These are phyloP conservation scores for Napeogenes inachia DNA, from an alignment of 2,888 invertebrate species.

Conservation along the genomic window DNA sequence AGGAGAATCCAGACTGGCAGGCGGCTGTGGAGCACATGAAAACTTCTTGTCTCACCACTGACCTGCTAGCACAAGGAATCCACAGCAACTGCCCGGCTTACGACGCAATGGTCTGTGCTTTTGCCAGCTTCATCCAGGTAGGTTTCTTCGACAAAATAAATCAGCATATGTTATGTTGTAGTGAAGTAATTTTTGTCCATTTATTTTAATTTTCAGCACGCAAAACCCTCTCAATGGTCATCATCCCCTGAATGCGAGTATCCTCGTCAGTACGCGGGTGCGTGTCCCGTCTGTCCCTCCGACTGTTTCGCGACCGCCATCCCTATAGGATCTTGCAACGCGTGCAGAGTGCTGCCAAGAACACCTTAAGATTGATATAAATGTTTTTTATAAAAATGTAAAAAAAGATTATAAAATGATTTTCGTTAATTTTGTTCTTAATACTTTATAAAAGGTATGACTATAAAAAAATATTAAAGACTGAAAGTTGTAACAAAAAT, in stretches of 20 bases:
- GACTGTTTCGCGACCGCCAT: constrained; percentile 49
- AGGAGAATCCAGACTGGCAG: constrained; percentile 48
- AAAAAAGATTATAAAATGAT: too few relatives aligned
- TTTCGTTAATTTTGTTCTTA: too few relatives aligned
- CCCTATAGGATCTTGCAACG: constrained; percentile 57
- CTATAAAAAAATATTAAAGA: too few relatives aligned
- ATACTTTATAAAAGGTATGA: too few relatives aligned
- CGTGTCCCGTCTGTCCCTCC: constrained; percentile 56
- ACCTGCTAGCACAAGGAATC: constrained; percentile 47
- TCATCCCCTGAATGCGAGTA: constrained; percentile 36
- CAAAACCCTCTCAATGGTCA: constrained; percentile 47
- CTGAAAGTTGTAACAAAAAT: too few relatives aligned
- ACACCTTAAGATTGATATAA: constrained; percentile 31
- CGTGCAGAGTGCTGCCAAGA: constrained; percentile 43
- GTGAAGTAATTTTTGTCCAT: not conserved
- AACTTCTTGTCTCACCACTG: constrained; percentile 40
- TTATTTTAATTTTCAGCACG: constrained; percentile 38
- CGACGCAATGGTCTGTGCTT: constrained; percentile 49
- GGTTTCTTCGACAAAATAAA: constrained; percentile 10
- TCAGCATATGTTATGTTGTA: not conserved
- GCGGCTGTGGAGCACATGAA: constrained; percentile 44
- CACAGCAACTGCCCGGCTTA: constrained; percentile 53
- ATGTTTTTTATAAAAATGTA: not conserved
- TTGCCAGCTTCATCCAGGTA: constrained; percentile 51
- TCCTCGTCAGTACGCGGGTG: constrained; percentile 43